phyloP scores from a whole-genome alignment of 2,113 vertebrate species.

The Ginglymostoma cirratum region DNA sequence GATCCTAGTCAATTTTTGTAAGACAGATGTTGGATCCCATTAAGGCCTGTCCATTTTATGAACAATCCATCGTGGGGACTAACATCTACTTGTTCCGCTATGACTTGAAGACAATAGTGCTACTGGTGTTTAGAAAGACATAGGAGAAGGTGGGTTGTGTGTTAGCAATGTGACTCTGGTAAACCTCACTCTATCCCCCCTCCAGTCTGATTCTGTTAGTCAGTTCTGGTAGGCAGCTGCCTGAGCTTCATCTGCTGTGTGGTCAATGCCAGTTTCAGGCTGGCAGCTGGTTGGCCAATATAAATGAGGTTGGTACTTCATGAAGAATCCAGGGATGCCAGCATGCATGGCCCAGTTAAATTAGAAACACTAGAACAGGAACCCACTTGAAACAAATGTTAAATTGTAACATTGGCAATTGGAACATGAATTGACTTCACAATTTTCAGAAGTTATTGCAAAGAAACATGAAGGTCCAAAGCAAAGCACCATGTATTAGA shows the following conservation, averaged over 20 bases:
- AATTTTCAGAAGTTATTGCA: conserved; percentile 57
- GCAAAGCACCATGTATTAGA: conserved; percentile 66
- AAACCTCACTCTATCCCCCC: neutral
- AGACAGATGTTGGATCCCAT: neutral
- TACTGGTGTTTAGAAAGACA: neutral
- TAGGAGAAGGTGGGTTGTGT: too few species aligned
- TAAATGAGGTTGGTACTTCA: neutral
- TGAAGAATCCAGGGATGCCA: too few species aligned
- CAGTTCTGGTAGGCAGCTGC: neutral
- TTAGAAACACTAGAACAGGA: neutral
- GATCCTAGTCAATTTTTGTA: neutral
- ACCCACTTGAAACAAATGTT: neutral
- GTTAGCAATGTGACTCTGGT: neutral
- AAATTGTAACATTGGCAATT: conserved; percentile 49
- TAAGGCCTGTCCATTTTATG: neutral
- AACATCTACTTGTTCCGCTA: neutral
- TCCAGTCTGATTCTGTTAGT: too few species aligned
- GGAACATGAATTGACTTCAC: conserved; percentile 59
- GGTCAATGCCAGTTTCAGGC: neutral
- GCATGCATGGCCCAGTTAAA: neutral
- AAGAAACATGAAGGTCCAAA: conserved; percentile 56
- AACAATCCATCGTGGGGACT: neutral
- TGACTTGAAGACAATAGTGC: neutral
- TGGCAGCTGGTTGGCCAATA: neutral
- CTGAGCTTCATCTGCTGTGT: neutral